These are phyloP conservation scores for Leuciscus waleckii DNA, from an alignment of 2,797 vertebrate species.

Conservation along the genomic window DNA sequence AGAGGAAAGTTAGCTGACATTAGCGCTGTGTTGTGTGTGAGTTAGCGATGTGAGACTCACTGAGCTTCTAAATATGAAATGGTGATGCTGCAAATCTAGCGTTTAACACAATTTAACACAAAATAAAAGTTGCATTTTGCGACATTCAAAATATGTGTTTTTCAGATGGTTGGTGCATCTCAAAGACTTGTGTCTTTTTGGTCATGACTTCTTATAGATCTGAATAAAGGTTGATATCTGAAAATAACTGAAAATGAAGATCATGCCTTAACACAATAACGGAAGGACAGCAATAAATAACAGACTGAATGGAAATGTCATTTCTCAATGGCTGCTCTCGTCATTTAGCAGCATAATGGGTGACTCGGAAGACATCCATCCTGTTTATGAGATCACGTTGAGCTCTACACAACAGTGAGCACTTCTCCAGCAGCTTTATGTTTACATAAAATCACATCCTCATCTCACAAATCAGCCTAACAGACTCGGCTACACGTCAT, in stretches of 20 bases:
- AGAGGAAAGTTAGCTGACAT: background rate
- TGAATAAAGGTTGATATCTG: background rate
- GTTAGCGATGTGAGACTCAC: too few relatives aligned
- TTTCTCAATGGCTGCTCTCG: constrained; percentile 2
- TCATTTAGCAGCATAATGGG: constrained; percentile 23
- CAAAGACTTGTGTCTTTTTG: background rate
- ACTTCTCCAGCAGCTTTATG: constrained; percentile 7
- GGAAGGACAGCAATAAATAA: constrained; percentile 14
- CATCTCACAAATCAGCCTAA: constrained; percentile 23
- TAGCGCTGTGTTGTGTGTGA: background rate
- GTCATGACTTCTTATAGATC: background rate
- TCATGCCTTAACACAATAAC: background rate
- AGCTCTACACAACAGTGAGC: constrained; percentile 16
- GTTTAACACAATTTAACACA: background rate
- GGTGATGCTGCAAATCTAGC: too few relatives aligned
- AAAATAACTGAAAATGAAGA: background rate
- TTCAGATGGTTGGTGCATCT: too few relatives aligned
- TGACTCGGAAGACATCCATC: constrained; percentile 6
- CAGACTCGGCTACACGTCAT: background rate
- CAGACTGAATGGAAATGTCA: background rate
- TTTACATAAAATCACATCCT: constrained; percentile 10
- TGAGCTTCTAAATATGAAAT: too few relatives aligned
- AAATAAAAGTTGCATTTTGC: background rate
- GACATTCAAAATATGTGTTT: background rate
- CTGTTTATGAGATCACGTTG: constrained; percentile 2